Percentiles rank a stretch among this genome's conserved stretches.
Conservation (phyloP, 2,888 invertebrate species). For the Tenthredo scrophulariae region DNA sequence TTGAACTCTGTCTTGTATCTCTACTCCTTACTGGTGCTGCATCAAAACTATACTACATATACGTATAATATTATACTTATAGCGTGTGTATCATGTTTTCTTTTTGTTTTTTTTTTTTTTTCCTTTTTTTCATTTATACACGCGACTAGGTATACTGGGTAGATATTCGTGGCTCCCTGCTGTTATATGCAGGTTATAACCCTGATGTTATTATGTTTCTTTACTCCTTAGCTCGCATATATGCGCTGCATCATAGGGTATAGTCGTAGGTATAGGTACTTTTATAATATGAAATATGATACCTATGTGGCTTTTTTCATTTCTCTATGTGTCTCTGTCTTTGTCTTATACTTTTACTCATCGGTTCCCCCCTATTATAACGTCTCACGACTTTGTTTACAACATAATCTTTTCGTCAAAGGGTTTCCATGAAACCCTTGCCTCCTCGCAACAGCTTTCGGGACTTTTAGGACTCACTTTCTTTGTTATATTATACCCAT, state of each 20-base stretch:
- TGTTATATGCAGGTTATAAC: conserved; percentile 4
- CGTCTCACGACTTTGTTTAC: conserved; percentile 31
- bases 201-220: conserved; percentile 3
- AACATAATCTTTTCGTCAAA: conserved; percentile 41
- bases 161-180: conserved; percentile 4
- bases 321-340: background rate
- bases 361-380: background rate
- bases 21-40: background rate
- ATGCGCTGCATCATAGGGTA: conserved; percentile 3
- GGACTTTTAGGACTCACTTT: background rate
- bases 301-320: conserved; percentile 10
- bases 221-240: background rate
- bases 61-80: background rate
- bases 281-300: conserved; percentile 23
- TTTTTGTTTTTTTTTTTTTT: background rate
- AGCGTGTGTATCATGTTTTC: background rate
- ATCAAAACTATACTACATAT: background rate
- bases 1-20: background rate
- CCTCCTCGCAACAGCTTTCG: conserved; percentile 2
- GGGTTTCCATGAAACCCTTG: conserved; percentile 36
- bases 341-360: background rate
- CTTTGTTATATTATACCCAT: conserved; percentile 2
- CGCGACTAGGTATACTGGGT: background rate
- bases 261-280: background rate
- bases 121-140: background rate